These are phyloP conservation scores for Nyctibius bracteatus DNA, from an alignment of 2,113 vertebrate species.

Conservation along the genomic window DNA sequence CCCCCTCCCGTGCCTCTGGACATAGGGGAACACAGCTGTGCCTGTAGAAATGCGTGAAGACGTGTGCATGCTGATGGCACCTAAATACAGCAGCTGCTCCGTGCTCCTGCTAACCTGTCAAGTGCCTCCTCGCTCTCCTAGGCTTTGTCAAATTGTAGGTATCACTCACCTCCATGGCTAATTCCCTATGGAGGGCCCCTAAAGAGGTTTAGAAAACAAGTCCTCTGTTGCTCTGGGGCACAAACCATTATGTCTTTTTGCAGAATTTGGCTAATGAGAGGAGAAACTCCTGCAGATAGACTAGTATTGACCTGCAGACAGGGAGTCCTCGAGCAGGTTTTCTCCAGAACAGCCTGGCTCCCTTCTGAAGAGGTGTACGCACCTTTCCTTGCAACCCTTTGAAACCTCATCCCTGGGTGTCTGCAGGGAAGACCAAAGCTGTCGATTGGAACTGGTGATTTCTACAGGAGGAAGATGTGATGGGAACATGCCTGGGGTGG, in stretches of 20 bases:
- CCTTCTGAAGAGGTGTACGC: background rate
- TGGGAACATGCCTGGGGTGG: background rate
- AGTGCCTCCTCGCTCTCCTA: background rate
- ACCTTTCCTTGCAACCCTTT: background rate
- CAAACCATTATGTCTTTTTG: background rate
- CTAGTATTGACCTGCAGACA: background rate
- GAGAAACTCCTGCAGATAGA: background rate
- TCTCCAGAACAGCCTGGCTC: background rate
- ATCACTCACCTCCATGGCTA: background rate
- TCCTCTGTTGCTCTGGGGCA: background rate
- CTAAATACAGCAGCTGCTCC: background rate
- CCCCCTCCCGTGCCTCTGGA: background rate
- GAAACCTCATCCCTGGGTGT: background rate
- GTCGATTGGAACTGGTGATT: background rate
- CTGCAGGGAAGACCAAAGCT: background rate
- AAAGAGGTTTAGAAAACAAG: background rate
- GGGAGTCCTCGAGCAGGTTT: background rate
- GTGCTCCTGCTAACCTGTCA: background rate
- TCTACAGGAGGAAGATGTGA: background rate
- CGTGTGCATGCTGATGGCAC: background rate
- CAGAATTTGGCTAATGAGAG: background rate
- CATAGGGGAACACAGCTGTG: background rate
- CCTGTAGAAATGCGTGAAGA: background rate
- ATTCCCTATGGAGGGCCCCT: background rate
- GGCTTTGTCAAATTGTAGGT: background rate